phyloP scores from a whole-genome alignment of 2,888 invertebrate species.

The Galerucella nymphaeae region DNA sequence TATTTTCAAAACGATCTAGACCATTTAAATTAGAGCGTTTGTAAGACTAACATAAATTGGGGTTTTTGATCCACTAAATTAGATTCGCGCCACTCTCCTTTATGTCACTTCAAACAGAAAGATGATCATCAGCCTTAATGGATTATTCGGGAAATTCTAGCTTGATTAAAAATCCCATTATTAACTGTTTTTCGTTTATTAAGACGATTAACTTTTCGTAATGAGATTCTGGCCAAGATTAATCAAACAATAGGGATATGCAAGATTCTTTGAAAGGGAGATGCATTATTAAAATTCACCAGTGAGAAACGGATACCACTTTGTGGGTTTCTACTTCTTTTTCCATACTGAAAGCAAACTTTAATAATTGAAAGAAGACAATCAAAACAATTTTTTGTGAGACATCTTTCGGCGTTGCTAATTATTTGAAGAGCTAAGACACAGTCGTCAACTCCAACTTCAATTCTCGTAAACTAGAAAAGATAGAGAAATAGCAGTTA shows the following conservation, averaged over 20 bases:
- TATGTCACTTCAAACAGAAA: conserved; percentile 38
- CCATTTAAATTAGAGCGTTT: conserved; percentile 17
- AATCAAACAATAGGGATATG: conserved; percentile 18
- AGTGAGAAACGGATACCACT: background rate
- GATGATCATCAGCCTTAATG: conserved; percentile 27
- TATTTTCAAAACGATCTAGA: background rate
- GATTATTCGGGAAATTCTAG: conserved; percentile 29
- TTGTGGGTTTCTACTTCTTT: background rate
- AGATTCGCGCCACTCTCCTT: conserved; percentile 45
- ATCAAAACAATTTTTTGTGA: too few species aligned
- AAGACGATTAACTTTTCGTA: conserved; percentile 28
- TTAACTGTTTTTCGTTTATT: conserved; percentile 29
- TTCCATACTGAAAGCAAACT: too few species aligned
- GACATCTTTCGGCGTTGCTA: too few species aligned
- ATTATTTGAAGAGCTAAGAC: too few species aligned
- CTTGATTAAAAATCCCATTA: conserved; percentile 30
- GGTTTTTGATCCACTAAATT: conserved; percentile 47
- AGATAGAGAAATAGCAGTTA: too few species aligned
- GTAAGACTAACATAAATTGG: conserved; percentile 35
- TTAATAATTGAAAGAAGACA: too few species aligned
- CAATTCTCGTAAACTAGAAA: too few species aligned
- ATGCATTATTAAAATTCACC: background rate
- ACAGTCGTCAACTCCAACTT: too few species aligned
- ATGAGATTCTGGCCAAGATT: conserved; percentile 22
- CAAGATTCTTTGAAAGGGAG: background rate